Evolutionary conservation across 2,888 invertebrate species (phyloP), one percentile per base, ranked within the genome.

Genomic region (Epistrophe grossulariae): DNA sequence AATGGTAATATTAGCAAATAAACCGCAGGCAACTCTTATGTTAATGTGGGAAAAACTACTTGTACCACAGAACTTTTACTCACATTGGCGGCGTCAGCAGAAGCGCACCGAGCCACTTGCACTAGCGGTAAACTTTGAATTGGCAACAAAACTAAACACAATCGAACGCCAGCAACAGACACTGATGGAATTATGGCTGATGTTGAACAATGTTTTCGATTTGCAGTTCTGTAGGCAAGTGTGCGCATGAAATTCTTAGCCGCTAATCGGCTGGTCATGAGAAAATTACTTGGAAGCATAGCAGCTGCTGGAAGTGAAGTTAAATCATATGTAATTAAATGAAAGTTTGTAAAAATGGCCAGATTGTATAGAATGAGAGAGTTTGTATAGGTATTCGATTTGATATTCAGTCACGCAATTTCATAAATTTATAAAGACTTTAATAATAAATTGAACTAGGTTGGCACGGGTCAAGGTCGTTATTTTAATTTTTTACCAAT

Each of bases 251-350:
- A 48, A 48, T 77, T 84, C n/a, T n/a, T 70, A 52, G 78, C 77
- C 73, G 83, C 84, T 80, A 88, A 81, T 81, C 88, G 88, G 68
- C 88, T 77, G 64, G 89, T 68, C 77, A 74, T 89, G 68, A 85
- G 88, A 31, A 90, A 89, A 84, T 85, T 88, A 68, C 81, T 89
- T 70, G 81, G 59, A 88, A 89, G 77, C 90, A 90, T 90, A 84
- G 81, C 89, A 88, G 87, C 89, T 90, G 89, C 74, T 90, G 73
- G 24, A 85, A 85, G 73, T 82, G 81, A 66, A 77, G 72, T 80
- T 59, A 81, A 77, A 77, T 80, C 35, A 79, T 19, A 62, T 72
- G 64, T 62, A 19, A 74, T 84, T 84, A 79, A 19, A 19, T 84
- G 57, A 28, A 57, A 35, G 43, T 77, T 59, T 35, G 6, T 72